Conservation (phyloP, 37 sponge, comb jelly and placozoan genomes). For the Beroe forskalii region DNA sequence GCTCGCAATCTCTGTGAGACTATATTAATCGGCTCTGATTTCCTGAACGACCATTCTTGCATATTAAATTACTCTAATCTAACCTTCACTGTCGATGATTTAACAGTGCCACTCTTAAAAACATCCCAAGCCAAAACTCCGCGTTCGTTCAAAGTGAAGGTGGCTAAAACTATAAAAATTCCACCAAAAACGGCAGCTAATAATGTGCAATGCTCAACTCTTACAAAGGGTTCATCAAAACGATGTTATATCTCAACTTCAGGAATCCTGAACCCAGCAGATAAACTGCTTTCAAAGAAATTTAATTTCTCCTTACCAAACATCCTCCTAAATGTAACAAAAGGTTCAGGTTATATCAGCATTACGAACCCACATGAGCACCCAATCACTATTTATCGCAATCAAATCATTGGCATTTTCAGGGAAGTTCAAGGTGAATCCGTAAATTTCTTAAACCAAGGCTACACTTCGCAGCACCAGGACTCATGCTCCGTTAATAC, state of each 20-base stretch:
- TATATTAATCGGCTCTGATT: neutral
- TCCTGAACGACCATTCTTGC: neutral
- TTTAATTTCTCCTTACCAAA: neutral
- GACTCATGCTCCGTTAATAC: neutral
- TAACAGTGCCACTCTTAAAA: neutral
- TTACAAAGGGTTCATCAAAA: neutral
- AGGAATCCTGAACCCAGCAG: neutral
- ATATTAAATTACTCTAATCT: neutral
- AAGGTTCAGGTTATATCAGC: neutral
- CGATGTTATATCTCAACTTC: neutral
- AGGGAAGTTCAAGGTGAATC: neutral
- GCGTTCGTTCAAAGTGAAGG: neutral
- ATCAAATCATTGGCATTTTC: neutral
- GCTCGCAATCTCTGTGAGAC: neutral
- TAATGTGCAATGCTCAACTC: neutral
- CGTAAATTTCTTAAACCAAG: neutral
- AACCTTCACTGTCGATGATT: neutral
- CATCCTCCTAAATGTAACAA: neutral
- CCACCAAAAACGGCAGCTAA: neutral
- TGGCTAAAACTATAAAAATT: neutral
- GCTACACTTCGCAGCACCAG: neutral
- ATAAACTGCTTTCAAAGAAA: neutral
- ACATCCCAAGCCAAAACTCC: neutral
- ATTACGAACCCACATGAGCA: neutral
- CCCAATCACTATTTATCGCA: neutral